Evolutionary conservation across 1,140 invertebrate species (phyloP), one percentile per base, ranked within the genome.

Genomic region (Leptoteleia sp.): DNA sequence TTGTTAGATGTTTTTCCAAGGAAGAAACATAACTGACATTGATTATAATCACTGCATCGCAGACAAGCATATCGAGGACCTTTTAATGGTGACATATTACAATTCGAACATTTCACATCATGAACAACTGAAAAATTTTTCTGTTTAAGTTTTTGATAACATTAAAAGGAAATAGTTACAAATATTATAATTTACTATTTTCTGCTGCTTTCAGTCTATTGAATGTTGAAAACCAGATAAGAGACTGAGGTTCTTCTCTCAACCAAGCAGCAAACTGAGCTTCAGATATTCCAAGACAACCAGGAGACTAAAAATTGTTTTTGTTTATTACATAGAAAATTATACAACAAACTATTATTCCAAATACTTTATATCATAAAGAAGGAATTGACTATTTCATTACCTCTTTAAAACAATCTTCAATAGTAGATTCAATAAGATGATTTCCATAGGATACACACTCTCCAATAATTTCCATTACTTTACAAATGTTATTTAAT

Each of bases 11-110:
- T 91, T 81, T 92, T 90, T n/a, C 93, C 94, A 78, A 91, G 91
- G 84, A 95, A 93, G 87, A 96, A 96, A 85, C 95, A 96, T 29
- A 92, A 92, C 83, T 96, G 95, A 83, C 95, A 96, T 65, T 95
- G 91, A 88, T 96, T 93, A 86, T 94, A 95, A 71, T 92, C 92
- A 68, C 95, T 92, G 82, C 94, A 95, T 76, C 91, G 91, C 65
- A 95, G 84, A 86, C 95, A 96, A 27, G 92, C 91, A 85, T 96
- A 96, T 68, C 91, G 85, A 7, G 92, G 85, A 16, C 92, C 92
- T 75, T 89, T 86, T 42, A 93, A 86, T 3, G 92, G 90, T 25
- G 87, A 87, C 35, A 84, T 80, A 83, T 91, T 90, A 79, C 92
- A 93, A 1, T 89, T 88, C 11, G 89, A 89, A 84, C 92, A 93